These are phyloP conservation scores for Gymnopithys bicolor DNA, from an alignment of 2,797 vertebrate genomes.

Conservation along the genomic window DNA sequence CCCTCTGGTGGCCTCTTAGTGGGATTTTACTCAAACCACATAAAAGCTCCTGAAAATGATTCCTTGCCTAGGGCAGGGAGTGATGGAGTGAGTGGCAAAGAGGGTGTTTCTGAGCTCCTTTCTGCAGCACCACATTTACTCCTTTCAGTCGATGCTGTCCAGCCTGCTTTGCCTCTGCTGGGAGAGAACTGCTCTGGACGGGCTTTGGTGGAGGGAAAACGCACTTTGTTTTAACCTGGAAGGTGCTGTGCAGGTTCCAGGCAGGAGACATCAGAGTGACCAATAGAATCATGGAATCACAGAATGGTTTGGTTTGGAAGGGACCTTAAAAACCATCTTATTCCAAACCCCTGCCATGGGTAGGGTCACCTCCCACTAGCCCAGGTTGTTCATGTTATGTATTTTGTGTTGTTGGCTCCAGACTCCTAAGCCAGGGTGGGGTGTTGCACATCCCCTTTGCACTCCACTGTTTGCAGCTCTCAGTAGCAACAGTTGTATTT, in stretches of 20 bases:
- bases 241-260: background rate
- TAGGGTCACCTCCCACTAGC: background rate
- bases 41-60: background rate
- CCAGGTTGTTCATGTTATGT: background rate
- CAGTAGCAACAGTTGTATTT: background rate
- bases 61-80: background rate
- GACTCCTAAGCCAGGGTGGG: background rate
- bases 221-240: background rate
- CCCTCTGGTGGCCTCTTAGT: conserved; percentile 16
- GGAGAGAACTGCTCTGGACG: background rate
- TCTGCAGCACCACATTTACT: background rate
- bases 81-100: background rate
- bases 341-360: background rate
- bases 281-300: background rate
- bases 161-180: background rate
- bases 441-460: background rate
- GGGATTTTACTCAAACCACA: background rate
- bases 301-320: background rate
- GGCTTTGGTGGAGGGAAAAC: rapidly evolving
- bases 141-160: background rate
- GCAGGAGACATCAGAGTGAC: background rate
- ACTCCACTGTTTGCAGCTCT: background rate
- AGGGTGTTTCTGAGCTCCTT: background rate
- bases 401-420: background rate
- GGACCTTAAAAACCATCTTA: background rate